Evolutionary conservation across 2,797 vertebrate genomes (phyloP).

Genomic region (Gymnothorax reevesii): DNA sequence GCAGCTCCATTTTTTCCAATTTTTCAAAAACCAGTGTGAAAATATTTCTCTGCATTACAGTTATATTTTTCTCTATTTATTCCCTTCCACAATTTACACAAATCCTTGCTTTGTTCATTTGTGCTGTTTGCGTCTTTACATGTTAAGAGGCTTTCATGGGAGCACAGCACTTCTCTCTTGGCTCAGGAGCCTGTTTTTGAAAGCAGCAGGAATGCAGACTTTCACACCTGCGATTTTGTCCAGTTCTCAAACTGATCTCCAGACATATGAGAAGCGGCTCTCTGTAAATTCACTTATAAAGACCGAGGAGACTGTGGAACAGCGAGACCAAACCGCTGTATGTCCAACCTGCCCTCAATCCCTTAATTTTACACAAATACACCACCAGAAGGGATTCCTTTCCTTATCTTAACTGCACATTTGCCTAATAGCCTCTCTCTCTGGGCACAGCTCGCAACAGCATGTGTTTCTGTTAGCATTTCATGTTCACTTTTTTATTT

Average conservation of each 20-base stretch:
- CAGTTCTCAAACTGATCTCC: background rate
- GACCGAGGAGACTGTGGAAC: background rate
- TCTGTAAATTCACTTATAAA: background rate
- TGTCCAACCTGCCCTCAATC: background rate
- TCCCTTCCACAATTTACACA: background rate
- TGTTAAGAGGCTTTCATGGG: background rate
- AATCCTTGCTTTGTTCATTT: background rate
- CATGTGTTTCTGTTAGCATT: background rate
- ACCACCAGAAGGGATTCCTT: background rate
- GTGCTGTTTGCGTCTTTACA: background rate
- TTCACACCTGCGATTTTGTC: background rate
- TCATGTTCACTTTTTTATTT: slow-evolving; percentile 2
- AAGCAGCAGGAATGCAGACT: background rate
- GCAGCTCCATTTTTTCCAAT: background rate
- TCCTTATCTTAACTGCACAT: background rate
- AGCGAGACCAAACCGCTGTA: background rate
- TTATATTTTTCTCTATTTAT: background rate
- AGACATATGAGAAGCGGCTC: background rate
- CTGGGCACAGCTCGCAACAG: background rate
- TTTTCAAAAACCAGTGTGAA: background rate
- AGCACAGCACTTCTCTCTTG: background rate
- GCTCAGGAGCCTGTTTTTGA: background rate
- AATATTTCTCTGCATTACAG: background rate
- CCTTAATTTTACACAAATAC: background rate
- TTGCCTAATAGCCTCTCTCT: background rate